A percentile compares a stretch with the other conserved stretches of the same genome.
Conservation (phyloP, 2,888 invertebrate species). For the Lumbricus terrestris region DNA sequence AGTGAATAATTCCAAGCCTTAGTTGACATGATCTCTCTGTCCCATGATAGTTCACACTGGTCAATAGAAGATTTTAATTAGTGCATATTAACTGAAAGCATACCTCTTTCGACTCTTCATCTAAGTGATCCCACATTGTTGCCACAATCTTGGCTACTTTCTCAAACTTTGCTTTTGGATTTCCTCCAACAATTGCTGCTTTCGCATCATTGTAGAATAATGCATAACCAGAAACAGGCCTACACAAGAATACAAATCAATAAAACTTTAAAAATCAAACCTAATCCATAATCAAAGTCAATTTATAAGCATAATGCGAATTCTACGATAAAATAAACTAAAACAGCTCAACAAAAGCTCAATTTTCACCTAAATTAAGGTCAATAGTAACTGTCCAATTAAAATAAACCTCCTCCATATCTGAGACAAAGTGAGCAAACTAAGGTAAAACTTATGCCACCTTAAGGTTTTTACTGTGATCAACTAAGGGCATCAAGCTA, state of each 20-base stretch:
- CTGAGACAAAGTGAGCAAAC: neutral
- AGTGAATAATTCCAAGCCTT: neutral
- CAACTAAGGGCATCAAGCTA: neutral
- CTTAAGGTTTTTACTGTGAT: neutral
- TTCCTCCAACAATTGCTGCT: constrained; percentile 94
- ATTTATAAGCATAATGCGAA: neutral
- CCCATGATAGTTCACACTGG: no score
- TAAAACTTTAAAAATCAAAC: neutral
- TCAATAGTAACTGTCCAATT: neutral
- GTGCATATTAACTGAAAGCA: neutral
- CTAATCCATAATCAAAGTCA: neutral
- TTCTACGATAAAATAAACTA: neutral
- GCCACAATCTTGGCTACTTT: constrained; percentile 96
- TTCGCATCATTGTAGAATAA: constrained; percentile 98
- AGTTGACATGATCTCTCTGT: neutral
- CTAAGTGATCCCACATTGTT: constrained; percentile 96
- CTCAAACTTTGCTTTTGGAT: constrained; percentile 92
- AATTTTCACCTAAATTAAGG: neutral
- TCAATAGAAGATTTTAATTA: neutral
- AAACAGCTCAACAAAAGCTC: neutral
- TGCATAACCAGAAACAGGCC: constrained; percentile 80
- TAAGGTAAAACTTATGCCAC: neutral
- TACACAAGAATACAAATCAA: neutral
- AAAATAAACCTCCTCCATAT: neutral
- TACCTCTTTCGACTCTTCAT: constrained; percentile 90